Percentiles rank a stretch among this genome's conserved stretches.
phyloP scores from a whole-genome alignment of 2,888 invertebrate species.

The Volucella bombylans region DNA sequence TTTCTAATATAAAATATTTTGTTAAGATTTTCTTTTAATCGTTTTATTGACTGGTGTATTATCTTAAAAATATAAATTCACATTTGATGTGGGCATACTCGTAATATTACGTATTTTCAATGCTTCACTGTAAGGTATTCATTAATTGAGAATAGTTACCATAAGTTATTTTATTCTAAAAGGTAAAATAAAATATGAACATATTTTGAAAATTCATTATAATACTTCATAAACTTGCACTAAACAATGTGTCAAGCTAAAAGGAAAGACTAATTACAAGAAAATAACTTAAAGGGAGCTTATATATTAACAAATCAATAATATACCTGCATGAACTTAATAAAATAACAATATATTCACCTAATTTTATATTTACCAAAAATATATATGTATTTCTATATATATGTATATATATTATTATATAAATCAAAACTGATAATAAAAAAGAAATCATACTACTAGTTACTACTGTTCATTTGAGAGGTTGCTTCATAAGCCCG shows the following conservation, averaged over 20 bases:
- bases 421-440: conserved; percentile 36
- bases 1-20: background rate
- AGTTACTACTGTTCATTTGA: conserved; percentile 26
- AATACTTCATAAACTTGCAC: conserved; percentile 67
- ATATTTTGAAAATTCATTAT: conserved; percentile 42
- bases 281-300: conserved; percentile 57
- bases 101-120: conserved; percentile 67
- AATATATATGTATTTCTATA: background rate
- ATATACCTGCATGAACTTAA: conserved; percentile 42
- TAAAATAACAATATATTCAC: conserved; percentile 49
- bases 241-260: conserved; percentile 28
- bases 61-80: conserved; percentile 71
- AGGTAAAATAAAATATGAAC: conserved; percentile 17
- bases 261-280: conserved; percentile 13
- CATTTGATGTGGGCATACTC: conserved; percentile 68
- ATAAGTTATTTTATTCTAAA: conserved; percentile 22
- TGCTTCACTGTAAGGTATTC: conserved; percentile 56
- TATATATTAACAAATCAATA: conserved; percentile 32
- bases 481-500: conserved; percentile 79
- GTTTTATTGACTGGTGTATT: conserved; percentile 54
- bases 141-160: conserved; percentile 13
- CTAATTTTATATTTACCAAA: conserved; percentile 44
- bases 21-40: conserved; percentile 31
- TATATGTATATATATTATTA: background rate
- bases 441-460: conserved; percentile 42